Percentiles rank a stretch among this genome's conserved stretches.
These are phyloP conservation scores for Papilio helenus DNA, from an alignment of 1,140 invertebrate species.

Conservation along the genomic window DNA sequence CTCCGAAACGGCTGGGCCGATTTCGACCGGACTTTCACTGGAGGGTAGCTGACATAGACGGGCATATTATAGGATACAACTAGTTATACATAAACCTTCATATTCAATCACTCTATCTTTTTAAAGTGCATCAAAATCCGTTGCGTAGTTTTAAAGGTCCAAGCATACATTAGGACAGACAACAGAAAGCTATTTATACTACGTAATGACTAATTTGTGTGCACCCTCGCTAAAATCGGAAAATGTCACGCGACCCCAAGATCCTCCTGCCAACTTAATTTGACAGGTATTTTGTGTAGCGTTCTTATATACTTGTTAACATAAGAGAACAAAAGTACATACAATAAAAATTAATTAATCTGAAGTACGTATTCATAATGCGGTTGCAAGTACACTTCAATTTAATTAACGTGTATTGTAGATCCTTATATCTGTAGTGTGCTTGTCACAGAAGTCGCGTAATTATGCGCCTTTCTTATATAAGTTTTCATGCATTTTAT, in stretches of 20 bases:
- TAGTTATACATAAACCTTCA: no score
- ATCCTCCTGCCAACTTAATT: neutral
- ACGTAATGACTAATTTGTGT: no score
- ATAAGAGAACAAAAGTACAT: slow-evolving; percentile 2
- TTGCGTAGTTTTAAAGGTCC: no score
- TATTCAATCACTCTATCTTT: no score
- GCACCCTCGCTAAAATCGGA: neutral
- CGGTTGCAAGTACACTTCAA: neutral
- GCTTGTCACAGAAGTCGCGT: slow-evolving; percentile 12
- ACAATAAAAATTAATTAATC: slow-evolving; percentile 14
- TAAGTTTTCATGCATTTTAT: neutral
- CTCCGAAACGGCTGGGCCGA: no score
- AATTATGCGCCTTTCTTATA: neutral
- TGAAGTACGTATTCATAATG: slow-evolving; percentile 19
- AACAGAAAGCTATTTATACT: no score
- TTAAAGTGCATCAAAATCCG: no score
- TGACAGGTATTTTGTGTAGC: neutral
- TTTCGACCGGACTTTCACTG: no score
- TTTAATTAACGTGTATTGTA: slow-evolving; percentile 24
- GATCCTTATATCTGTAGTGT: slow-evolving; percentile 10
- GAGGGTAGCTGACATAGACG: no score
- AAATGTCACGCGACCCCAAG: neutral
- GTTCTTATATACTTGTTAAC: neutral
- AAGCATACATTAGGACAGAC: no score
- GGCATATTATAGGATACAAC: no score